Conservation (phyloP, 2,113 vertebrate species). For the Ptilorrhoa leucosticta region DNA sequence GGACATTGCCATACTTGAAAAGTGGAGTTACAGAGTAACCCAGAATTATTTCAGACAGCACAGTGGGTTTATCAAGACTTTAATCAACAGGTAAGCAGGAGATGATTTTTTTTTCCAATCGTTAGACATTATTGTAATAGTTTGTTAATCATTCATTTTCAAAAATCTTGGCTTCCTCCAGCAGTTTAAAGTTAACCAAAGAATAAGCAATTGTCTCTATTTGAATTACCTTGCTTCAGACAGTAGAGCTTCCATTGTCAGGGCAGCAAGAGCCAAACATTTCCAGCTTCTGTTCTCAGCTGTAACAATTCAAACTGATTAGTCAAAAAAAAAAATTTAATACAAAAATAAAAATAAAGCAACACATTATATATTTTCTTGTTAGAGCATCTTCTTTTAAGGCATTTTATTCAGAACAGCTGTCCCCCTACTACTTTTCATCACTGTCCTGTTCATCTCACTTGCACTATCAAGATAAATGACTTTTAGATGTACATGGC, state of each 20-base stretch:
- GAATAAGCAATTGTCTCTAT: neutral
- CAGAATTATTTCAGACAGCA: neutral
- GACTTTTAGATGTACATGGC: neutral
- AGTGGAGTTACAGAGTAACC: neutral
- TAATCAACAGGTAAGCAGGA: neutral
- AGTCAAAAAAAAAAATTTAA: neutral
- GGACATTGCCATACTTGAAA: neutral
- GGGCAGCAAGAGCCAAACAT: neutral
- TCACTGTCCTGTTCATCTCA: neutral
- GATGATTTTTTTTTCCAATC: neutral
- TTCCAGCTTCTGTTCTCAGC: neutral
- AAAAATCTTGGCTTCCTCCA: neutral
- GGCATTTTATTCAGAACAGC: neutral
- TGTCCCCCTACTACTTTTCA: neutral
- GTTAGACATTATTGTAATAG: neutral
- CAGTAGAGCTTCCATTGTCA: neutral
- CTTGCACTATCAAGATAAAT: neutral
- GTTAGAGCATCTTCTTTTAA: neutral
- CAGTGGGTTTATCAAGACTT: neutral
- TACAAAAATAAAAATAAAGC: neutral
- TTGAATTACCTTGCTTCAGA: neutral
- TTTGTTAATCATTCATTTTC: conserved; percentile 14
- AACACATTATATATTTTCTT: neutral
- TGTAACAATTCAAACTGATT: neutral
- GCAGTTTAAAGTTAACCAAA: neutral